Percentiles rank a stretch among this genome's conserved stretches.
These are phyloP conservation scores for Oscheius sp. DNA, from an alignment of 2,888 invertebrate species.

Conservation along the genomic window DNA sequence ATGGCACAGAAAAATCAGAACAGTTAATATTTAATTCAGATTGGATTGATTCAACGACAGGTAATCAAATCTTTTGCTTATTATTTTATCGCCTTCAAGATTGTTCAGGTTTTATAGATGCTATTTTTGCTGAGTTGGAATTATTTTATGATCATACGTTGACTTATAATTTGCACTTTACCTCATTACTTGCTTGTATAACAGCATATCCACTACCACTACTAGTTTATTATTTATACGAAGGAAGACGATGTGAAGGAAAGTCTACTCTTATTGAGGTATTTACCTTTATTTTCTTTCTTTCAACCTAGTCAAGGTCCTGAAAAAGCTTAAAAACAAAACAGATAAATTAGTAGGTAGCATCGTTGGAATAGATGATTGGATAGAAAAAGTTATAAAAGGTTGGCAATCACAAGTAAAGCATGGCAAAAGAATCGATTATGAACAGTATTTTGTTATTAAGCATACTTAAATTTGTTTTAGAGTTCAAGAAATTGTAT, in stretches of 20 bases:
- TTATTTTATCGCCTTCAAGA: not conserved
- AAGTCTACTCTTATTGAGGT: slow-evolving; percentile 27
- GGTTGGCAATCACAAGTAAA: slow-evolving; percentile 36
- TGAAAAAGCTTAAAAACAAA: slow-evolving; percentile 10
- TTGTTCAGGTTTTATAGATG: slow-evolving; percentile 40
- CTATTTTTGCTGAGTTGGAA: slow-evolving; percentile 40
- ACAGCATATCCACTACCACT: slow-evolving; percentile 89
- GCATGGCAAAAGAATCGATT: slow-evolving; percentile 21
- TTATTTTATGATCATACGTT: slow-evolving; percentile 41
- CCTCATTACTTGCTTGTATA: slow-evolving; percentile 83
- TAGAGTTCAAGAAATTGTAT: slow-evolving; percentile 2
- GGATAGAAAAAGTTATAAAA: slow-evolving; percentile 45
- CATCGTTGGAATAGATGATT: slow-evolving; percentile 72
- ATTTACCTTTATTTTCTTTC: no score
- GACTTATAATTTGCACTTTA: slow-evolving; percentile 52
- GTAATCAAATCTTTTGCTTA: not conserved
- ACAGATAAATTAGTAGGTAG: slow-evolving; percentile 78
- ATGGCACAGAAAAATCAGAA: slow-evolving; percentile 45
- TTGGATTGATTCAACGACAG: slow-evolving; percentile 31
- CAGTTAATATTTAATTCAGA: slow-evolving; percentile 42
- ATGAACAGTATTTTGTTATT: slow-evolving; percentile 5
- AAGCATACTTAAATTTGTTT: no score
- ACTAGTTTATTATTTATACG: slow-evolving; percentile 85
- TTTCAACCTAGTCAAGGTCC: not conserved
- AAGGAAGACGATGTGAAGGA: slow-evolving; percentile 68